These are phyloP conservation scores for Notiomystis cincta DNA, from an alignment of 2,113 vertebrate species.

Conservation along the genomic window DNA sequence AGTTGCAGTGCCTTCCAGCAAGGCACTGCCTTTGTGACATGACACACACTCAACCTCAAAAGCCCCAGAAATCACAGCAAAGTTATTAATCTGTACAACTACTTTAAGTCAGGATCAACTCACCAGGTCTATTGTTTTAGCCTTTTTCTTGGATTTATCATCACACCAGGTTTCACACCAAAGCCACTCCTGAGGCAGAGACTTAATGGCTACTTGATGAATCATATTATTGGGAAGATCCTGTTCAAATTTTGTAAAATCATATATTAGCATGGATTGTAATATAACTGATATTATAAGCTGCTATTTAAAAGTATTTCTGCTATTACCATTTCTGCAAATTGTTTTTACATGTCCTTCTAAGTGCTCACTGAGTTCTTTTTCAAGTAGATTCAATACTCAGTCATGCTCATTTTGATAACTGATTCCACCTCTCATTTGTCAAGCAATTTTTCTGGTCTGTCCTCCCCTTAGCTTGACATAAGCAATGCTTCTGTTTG, in stretches of 20 bases:
- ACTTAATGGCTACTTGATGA: slow-evolving; percentile 95
- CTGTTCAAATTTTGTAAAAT: slow-evolving; percentile 61
- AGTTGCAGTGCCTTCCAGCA: not conserved
- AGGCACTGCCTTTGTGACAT: not conserved
- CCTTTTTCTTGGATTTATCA: slow-evolving; percentile 86
- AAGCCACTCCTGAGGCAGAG: slow-evolving; percentile 96
- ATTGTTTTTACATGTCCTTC: not conserved
- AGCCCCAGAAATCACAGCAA: not conserved
- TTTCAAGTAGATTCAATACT: not conserved
- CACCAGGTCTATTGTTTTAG: slow-evolving; percentile 97
- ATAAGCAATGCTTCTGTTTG: not conserved
- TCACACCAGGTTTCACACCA: slow-evolving; percentile 99
- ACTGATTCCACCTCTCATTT: not conserved
- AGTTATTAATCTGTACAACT: not conserved
- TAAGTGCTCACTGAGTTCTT: not conserved
- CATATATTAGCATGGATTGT: not conserved
- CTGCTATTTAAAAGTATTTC: not conserved
- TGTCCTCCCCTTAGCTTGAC: not conserved
- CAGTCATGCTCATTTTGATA: not conserved
- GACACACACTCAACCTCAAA: not conserved
- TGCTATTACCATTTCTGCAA: not conserved
- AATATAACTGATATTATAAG: not conserved
- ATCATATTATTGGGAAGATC: slow-evolving; percentile 99
- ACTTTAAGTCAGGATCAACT: not conserved
- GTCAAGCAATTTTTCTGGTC: not conserved